Conservation (phyloP, 2,113 vertebrate genomes). For the Cathartes aura region DNA sequence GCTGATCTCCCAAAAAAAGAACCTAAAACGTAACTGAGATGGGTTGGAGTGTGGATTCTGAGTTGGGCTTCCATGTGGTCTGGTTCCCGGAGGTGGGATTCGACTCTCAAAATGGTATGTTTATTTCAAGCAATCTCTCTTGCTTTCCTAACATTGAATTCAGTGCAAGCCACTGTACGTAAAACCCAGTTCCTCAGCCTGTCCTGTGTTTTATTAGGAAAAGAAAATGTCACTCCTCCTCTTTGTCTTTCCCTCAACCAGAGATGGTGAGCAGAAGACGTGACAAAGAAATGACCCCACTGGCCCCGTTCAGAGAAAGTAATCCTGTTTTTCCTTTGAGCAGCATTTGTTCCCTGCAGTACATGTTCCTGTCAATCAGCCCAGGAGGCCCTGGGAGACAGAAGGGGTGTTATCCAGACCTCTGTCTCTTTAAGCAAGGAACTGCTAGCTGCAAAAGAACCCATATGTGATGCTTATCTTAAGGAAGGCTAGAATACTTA, state of each 20-base stretch:
- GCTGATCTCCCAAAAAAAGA: accelerated
- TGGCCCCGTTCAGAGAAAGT: neutral
- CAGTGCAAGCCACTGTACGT: neutral
- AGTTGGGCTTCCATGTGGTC: neutral
- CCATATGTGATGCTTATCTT: slow-evolving; percentile 57
- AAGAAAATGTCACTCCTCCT: slow-evolving; percentile 16
- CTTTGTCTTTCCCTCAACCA: neutral
- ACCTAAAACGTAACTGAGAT: neutral
- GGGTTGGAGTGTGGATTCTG: neutral
- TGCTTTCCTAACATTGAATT: neutral
- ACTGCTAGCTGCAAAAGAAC: slow-evolving; percentile 57
- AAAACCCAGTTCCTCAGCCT: neutral
- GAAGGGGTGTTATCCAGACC: slow-evolving; percentile 66
- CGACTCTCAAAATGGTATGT: neutral
- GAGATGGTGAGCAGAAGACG: slow-evolving; percentile 22
- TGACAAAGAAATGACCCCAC: neutral
- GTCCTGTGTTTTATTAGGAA: neutral
- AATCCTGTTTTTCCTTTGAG: neutral
- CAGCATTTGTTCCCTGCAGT: slow-evolving; percentile 30
- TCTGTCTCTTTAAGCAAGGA: slow-evolving; percentile 23
- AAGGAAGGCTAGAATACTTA: slow-evolving; percentile 57
- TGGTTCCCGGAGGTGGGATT: neutral
- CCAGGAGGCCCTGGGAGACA: slow-evolving; percentile 46
- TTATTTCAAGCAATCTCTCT: neutral
- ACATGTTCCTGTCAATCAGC: slow-evolving; percentile 49